Base-by-base conservation (phyloP, 1,140 invertebrate species). In the Brachionus plicatilis region DNA sequence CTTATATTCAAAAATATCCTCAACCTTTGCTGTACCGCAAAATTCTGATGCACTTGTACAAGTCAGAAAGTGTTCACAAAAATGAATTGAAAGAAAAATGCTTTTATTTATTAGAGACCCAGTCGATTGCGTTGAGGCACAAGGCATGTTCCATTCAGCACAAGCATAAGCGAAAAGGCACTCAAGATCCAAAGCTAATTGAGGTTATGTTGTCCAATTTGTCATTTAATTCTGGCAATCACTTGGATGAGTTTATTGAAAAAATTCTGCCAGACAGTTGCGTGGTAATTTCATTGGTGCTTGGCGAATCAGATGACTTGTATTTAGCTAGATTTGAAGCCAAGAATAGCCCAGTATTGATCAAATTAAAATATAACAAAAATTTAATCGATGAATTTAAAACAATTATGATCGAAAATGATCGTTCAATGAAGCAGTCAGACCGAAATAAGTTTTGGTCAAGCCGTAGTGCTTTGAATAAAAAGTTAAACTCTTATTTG, bases 101-200 rank as follows among this genome's bases (percentile, higher is more conserved):
- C 20, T 60, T 68, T 68, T 65, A 43, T 65, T 14, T 82, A 68
- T 56, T 82, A 14, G 79, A 82, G 27, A 82, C 79, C 12, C 79
- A 82, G 53, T 82, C 79, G 4, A 82, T 82, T 45, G 53, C 79
- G 5, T 14, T 82, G 11, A 82, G 79, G 33, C 79, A 82, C 33
- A 82, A 82, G 27, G 79, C 79, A 27, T 65, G 79, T 45, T 82
- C 79, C n/a, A 82, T 82, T 37, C 79, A 82, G 60, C 24, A 45
- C 9, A 82, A 82, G 27, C 53, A 82, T 45, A 82, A 65, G n/a
- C 79, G 79, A 29, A 60, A 68, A 41, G 79, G 79, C 1, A 76
- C 72, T 9, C 72, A 76, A 76, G 43, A 76, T 47, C 8, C 72
- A 0, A 76, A 76, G 27, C 45, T 76, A 12, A 76, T 76, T 33